Conservation (phyloP, 1,140 invertebrate species). For the Zaprionus inermis region DNA sequence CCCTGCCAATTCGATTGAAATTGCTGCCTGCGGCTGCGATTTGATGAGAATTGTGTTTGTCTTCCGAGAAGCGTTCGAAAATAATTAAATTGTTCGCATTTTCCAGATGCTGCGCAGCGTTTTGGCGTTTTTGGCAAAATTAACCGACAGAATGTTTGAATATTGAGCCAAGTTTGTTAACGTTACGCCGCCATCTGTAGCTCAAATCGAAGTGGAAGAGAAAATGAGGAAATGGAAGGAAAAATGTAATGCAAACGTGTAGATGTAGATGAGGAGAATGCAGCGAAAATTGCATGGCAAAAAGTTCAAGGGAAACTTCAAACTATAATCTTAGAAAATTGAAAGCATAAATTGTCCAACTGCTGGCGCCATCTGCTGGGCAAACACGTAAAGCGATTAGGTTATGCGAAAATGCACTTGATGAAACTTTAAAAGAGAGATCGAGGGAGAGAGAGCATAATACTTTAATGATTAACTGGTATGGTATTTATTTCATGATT, state of each 20-base stretch:
- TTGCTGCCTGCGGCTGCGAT: conserved; percentile 73
- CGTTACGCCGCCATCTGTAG: conserved; percentile 31
- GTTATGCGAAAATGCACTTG: neutral
- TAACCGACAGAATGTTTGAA: conserved; percentile 39
- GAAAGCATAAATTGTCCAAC: neutral
- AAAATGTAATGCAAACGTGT: neutral
- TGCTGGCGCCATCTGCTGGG: conserved; percentile 19
- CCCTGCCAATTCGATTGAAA: conserved; percentile 72
- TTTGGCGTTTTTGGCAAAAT: conserved; percentile 44
- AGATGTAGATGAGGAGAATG: neutral
- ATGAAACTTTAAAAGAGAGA: neutral
- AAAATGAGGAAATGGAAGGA: neutral
- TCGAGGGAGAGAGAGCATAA: neutral
- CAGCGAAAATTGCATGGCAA: conserved; percentile 7
- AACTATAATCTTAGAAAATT: neutral
- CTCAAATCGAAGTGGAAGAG: neutral
- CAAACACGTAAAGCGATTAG: neutral
- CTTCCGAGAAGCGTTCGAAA: conserved; percentile 57
- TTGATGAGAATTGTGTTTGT: conserved; percentile 68
- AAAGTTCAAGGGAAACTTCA: neutral
- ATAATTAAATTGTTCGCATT: conserved; percentile 78
- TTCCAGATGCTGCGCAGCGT: conserved; percentile 50
- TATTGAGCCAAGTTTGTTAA: conserved; percentile 13
- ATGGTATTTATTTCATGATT: neutral
- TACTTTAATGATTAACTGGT: conserved; percentile 1